Percentiles rank a stretch among this genome's conserved stretches.
Evolutionary conservation across 2,113 vertebrate species (phyloP).

Genomic region (Mustela nigripes): DNA sequence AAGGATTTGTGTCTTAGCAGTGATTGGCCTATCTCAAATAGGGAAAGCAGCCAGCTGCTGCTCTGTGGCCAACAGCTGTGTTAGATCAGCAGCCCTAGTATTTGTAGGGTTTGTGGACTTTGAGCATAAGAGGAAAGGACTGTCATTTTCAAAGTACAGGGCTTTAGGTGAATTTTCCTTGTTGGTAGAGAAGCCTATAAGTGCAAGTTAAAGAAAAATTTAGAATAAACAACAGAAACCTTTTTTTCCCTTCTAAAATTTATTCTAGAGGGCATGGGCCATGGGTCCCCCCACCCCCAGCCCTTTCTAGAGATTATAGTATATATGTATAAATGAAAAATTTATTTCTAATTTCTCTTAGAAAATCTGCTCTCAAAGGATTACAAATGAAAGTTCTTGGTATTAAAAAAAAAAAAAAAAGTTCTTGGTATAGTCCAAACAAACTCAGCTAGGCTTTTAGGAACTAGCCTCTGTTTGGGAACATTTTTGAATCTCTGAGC

Average conservation of each 20-base stretch:
- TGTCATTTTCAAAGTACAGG: constrained; percentile 16
- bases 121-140: background rate
- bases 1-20: constrained; percentile 39
- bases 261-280: background rate
- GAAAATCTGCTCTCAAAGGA: background rate
- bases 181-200: constrained; percentile 50
- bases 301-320: background rate
- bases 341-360: background rate
- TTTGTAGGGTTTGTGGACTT: constrained; percentile 33
- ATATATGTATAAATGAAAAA: background rate
- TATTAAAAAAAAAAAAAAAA: background rate
- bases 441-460: background rate
- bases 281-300: background rate
- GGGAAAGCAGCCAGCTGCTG: background rate
- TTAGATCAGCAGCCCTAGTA: constrained; percentile 12
- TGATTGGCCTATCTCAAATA: background rate
- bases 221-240: background rate
- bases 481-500: background rate
- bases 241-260: constrained; percentile 30
- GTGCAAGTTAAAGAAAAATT: constrained; percentile 15
- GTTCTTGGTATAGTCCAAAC: background rate
- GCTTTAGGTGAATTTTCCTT: background rate
- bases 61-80: background rate
- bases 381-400: constrained; percentile 18
- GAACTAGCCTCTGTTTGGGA: background rate